These are phyloP conservation scores for Polydrusus pterygomalis DNA, from an alignment of 2,888 invertebrate species.

Conservation along the genomic window DNA sequence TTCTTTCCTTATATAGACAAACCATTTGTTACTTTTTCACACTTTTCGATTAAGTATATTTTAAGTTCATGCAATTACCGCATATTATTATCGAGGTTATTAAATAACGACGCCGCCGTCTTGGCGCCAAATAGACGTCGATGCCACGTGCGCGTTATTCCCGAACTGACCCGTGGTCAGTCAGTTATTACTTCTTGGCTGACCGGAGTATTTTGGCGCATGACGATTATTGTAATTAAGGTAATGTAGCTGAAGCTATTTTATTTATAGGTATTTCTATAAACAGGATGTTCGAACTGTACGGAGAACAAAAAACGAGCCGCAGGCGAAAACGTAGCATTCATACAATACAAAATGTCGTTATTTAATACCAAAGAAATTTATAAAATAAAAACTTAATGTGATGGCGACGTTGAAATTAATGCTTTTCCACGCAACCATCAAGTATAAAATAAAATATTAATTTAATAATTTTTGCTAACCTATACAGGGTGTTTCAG, in stretches of 20 bases:
- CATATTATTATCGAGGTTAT: background rate
- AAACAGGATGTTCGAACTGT: background rate
- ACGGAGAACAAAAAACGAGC: too few species aligned
- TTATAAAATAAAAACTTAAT: too few species aligned
- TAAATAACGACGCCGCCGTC: slow-evolving; percentile 7
- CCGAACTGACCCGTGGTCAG: slow-evolving; percentile 47
- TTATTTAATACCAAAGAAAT: too few species aligned
- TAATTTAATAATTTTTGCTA: too few species aligned
- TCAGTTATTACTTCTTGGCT: slow-evolving; percentile 13
- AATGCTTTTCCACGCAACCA: too few species aligned
- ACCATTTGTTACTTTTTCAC: background rate
- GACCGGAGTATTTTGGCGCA: slow-evolving; percentile 41
- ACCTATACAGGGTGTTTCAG: too few species aligned
- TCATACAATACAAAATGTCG: too few species aligned
- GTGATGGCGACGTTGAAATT: too few species aligned
- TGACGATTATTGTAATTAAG: slow-evolving; percentile 42
- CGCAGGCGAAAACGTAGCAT: too few species aligned
- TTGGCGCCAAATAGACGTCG: slow-evolving; percentile 10
- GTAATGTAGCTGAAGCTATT: slow-evolving; percentile 7
- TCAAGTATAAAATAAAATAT: too few species aligned
- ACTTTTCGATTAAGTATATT: background rate
- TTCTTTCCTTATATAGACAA: background rate
- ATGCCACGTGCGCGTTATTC: slow-evolving; percentile 16
- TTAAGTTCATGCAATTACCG: background rate
- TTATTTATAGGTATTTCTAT: background rate